Conservation (phyloP, 2,888 invertebrate genomes). For the Hypomecis punctinalis region DNA sequence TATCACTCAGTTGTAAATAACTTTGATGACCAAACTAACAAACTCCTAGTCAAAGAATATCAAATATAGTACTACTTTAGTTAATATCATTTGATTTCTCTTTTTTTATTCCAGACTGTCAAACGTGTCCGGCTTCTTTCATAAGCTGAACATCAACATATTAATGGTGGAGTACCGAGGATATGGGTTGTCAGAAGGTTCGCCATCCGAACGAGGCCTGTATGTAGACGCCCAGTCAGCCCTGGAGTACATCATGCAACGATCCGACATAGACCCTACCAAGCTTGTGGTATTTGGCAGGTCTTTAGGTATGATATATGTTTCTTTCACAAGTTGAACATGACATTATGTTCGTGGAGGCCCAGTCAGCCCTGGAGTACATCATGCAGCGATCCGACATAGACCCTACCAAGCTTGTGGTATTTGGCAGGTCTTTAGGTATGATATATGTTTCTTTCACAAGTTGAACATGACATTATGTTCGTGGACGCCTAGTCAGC, state of each 20-base stretch:
- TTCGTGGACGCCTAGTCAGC: no score
- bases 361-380: no score
- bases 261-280: slow-evolving; percentile 92
- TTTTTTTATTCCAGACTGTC: slow-evolving; percentile 86
- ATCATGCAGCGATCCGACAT: no score
- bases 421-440: no score
- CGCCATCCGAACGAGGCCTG: slow-evolving; percentile 94
- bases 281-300: slow-evolving; percentile 96
- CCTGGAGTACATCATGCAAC: slow-evolving; percentile 92
- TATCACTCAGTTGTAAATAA: background rate
- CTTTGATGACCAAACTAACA: background rate
- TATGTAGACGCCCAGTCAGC: slow-evolving; percentile 95
- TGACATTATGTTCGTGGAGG: no score
- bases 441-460: no score
- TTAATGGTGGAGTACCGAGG: slow-evolving; percentile 98
- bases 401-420: no score
- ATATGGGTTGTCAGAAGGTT: slow-evolving; percentile 96
- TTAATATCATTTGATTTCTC: background rate
- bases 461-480: no score
- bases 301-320: slow-evolving; percentile 87
- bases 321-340: no score
- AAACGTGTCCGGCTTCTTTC: slow-evolving; percentile 94
- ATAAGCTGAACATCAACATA: slow-evolving; percentile 93
- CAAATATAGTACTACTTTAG: no score
- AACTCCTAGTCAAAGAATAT: no score